Conservation (phyloP, 2,888 invertebrate species). For the Celastrina argiolus region DNA sequence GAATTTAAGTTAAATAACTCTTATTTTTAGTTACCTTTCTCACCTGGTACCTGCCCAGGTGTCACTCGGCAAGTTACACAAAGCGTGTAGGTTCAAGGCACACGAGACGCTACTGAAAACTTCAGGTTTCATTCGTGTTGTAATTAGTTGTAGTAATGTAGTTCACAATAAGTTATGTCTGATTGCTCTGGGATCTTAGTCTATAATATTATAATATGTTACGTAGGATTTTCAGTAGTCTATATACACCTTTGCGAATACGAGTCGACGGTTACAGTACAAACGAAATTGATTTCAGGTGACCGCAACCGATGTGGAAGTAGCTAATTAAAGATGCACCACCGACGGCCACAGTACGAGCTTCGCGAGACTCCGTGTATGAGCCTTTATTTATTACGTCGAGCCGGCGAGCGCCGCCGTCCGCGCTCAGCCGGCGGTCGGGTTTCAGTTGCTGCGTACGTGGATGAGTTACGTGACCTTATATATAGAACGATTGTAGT, state of each 20-base stretch:
- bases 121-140: too few species aligned
- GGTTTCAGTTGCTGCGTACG: conserved; percentile 53
- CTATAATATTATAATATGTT: too few species aligned
- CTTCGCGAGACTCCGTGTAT: conserved; percentile 49
- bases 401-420: conserved; percentile 52
- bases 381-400: conserved; percentile 71
- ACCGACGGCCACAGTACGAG: conserved; percentile 34
- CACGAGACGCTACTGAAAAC: too few species aligned
- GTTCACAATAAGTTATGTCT: too few species aligned
- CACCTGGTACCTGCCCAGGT: too few species aligned
- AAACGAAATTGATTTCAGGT: conserved; percentile 42
- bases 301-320: conserved; percentile 52
- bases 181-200: too few species aligned
- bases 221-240: conserved; percentile 35
- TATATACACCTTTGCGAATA: neutral
- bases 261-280: neutral
- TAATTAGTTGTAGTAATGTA: too few species aligned
- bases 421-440: conserved; percentile 69
- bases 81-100: too few species aligned
- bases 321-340: conserved; percentile 47
- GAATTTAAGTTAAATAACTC: too few species aligned
- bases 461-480: conserved; percentile 65
- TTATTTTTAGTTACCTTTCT: too few species aligned
- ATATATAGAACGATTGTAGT: conserved; percentile 68
- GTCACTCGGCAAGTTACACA: too few species aligned